Evolutionary conservation across 2,888 invertebrate species (phyloP).

Genomic region (Pristionchus maxplancki): DNA sequence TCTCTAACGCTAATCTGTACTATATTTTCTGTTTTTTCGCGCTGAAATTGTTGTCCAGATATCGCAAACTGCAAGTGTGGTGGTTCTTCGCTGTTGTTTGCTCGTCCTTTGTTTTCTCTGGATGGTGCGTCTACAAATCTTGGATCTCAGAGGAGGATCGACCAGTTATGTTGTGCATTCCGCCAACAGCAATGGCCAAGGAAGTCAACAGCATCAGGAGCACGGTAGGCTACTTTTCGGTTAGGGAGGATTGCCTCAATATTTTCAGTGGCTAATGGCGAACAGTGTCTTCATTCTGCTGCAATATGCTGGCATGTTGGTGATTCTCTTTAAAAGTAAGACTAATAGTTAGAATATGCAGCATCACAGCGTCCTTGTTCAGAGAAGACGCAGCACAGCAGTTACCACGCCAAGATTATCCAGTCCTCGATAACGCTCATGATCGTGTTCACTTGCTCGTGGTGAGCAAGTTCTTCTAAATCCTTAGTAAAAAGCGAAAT

Average conservation of each 20-base stretch:
- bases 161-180: neutral
- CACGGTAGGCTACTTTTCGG: too few relatives aligned
- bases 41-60: neutral
- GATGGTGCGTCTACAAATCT: neutral
- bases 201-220: neutral
- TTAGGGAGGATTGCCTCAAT: too few relatives aligned
- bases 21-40: neutral
- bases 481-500: neutral
- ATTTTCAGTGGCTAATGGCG: neutral
- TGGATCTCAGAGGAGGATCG: neutral
- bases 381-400: neutral
- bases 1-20: neutral
- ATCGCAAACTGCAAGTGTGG: neutral
- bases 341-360: too few relatives aligned
- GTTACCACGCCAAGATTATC: neutral
- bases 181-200: neutral
- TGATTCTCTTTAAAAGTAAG: neutral
- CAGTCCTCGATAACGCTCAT: neutral
- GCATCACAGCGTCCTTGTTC: too few relatives aligned
- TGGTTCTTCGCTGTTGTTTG: neutral
- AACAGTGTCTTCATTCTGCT: neutral
- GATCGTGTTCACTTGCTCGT: constrained; percentile 21
- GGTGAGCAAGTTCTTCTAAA: neutral
- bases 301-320: neutral
- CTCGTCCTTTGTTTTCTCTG: constrained; percentile 13